Conservation (phyloP, 2,797 vertebrate genomes). For the Danio kyathit region DNA sequence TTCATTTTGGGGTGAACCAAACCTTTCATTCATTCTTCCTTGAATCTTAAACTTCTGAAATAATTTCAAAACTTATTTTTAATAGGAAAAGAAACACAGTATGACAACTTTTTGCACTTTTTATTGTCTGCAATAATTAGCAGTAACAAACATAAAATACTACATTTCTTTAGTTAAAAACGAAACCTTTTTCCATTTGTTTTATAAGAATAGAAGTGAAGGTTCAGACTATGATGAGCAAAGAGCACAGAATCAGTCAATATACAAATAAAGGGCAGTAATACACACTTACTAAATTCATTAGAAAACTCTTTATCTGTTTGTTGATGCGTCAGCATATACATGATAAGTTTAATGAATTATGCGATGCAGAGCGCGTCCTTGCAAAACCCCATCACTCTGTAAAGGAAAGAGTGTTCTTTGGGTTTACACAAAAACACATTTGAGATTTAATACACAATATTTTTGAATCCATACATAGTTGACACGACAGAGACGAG, state of each 20-base stretch:
- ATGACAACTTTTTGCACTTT: slow-evolving; percentile 33
- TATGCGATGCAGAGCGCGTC: background rate
- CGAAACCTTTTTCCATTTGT: slow-evolving; percentile 28
- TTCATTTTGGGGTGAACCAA: no score
- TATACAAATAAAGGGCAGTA: background rate
- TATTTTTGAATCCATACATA: background rate
- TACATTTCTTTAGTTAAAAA: slow-evolving; percentile 15
- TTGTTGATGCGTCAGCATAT: background rate
- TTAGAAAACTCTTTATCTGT: background rate
- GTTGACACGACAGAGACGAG: background rate
- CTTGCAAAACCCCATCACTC: background rate
- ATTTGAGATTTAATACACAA: slow-evolving; percentile 9
- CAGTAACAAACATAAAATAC: slow-evolving; percentile 49
- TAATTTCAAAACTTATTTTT: background rate
- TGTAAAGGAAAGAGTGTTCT: background rate
- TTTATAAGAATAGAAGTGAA: slow-evolving; percentile 5
- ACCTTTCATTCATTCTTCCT: background rate
- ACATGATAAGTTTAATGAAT: background rate
- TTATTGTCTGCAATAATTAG: slow-evolving; percentile 52
- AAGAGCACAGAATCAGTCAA: background rate
- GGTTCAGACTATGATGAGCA: background rate
- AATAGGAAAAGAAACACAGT: slow-evolving; percentile 3
- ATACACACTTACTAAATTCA: background rate
- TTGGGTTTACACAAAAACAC: background rate
- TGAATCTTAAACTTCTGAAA: background rate